Base-by-base conservation (phyloP, 2,888 invertebrate species). In the Melinaea marsaeus region DNA sequence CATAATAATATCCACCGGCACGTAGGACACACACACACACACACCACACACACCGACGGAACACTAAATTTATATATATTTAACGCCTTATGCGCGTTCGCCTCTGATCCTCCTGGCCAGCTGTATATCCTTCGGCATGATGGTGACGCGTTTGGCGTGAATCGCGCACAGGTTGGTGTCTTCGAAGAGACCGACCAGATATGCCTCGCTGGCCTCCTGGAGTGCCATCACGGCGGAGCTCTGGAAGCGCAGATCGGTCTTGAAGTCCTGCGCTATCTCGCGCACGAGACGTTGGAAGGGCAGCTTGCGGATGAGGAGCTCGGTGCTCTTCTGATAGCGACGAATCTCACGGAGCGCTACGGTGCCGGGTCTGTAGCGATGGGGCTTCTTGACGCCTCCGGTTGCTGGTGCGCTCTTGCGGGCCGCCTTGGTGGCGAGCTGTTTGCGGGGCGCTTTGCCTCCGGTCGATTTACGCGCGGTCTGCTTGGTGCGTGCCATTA, bases 111-210 rank as follows among this genome's bases (percentile, higher is more conserved):
- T 95, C 84, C 97, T 94, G 68, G 98, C 98, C 86, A 98, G 93
- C 90, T 98, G 98, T 81, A 98, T 98, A 85, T 98, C 98, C 91
- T 98, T 98, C 76, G 98, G 98, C 98, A 98, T 98, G 90, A 98
- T 98, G 72, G 98, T 98, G 62, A 98, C 98, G 79, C 98, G 95
- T 91, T 98, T 98, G 77, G 98, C 98, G 83, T 98, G 98, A 85
- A 98, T 98, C 73, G 98, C 98, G 92, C 98, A 98, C 93, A 98
- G 93, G 91, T 98, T 98, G 74, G 98, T 98, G 92, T 98, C 98
- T 93, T 98, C 98, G 88, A 98, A 98, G 65, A 98, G 92, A 72
- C 98, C 98, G 64, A 98, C 97, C 73, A 98, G 91, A 86, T 97
- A 97, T 13, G 97, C 96, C 87, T 97, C 97, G 75, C 95, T 95